Percentiles rank a stretch among this genome's conserved stretches.
phyloP scores from a whole-genome alignment of 2,797 vertebrate genomes.

The Anableps anableps region DNA sequence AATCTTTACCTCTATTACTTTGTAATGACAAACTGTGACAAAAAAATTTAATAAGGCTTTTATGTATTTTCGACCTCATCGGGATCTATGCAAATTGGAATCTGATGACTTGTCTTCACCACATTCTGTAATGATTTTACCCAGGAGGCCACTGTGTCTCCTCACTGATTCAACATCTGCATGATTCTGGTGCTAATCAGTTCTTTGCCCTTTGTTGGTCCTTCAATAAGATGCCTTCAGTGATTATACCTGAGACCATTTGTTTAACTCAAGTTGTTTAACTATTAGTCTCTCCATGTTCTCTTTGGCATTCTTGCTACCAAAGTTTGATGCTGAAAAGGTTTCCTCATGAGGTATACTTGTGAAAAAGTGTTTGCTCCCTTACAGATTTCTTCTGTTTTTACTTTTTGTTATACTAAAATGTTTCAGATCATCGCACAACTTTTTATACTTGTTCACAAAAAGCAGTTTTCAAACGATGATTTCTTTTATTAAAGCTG shows the following conservation, averaged over 20 bases:
- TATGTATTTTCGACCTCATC: neutral
- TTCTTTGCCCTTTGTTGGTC: neutral
- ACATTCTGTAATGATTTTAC: neutral
- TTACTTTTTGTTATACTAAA: neutral
- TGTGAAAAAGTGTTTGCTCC: neutral
- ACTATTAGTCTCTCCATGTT: neutral
- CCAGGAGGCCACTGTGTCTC: neutral
- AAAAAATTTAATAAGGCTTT: neutral
- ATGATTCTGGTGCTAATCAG: neutral
- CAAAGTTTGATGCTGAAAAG: neutral
- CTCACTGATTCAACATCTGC: neutral
- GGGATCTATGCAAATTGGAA: neutral
- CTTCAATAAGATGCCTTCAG: neutral
- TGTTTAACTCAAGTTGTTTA: too few relatives aligned
- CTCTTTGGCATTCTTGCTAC: neutral
- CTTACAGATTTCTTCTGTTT: neutral
- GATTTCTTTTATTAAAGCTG: too few relatives aligned
- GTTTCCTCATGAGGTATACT: neutral
- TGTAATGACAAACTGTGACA: neutral
- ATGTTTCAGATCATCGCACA: too few relatives aligned
- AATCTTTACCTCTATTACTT: neutral
- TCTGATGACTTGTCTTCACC: neutral
- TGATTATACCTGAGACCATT: neutral
- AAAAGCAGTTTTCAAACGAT: too few relatives aligned
- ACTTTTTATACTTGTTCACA: too few relatives aligned